Conservation (phyloP, 2,797 vertebrate species). For the Picus viridis region DNA sequence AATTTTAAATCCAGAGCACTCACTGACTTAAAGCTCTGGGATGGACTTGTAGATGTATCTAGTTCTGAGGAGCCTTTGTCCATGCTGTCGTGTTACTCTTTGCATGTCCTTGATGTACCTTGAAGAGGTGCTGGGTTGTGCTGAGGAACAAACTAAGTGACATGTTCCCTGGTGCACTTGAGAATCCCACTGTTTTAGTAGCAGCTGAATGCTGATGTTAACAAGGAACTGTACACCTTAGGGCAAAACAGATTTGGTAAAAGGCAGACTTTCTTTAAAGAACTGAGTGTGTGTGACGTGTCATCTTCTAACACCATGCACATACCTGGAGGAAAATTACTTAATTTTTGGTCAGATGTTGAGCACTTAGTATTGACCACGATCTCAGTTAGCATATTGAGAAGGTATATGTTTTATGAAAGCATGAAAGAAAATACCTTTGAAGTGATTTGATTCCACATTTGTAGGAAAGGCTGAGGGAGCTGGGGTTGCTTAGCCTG, state of each 20-base stretch:
- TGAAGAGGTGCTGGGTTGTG: neutral
- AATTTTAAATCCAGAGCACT: neutral
- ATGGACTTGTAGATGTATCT: neutral
- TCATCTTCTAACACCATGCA: neutral
- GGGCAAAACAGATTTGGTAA: neutral
- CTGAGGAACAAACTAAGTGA: neutral
- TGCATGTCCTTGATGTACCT: neutral
- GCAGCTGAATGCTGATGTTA: neutral
- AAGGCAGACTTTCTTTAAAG: neutral
- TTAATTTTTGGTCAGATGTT: neutral
- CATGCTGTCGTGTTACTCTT: rapidly evolving
- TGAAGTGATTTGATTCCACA: neutral
- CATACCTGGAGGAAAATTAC: neutral
- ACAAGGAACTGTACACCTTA: neutral
- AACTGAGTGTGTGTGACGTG: neutral
- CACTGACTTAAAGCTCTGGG: neutral
- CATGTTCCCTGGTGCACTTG: rapidly evolving
- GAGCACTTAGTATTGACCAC: neutral
- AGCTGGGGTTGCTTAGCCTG: too few relatives aligned
- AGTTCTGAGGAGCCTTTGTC: neutral
- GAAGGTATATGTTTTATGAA: neutral
- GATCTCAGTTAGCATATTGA: neutral
- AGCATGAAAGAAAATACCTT: neutral
- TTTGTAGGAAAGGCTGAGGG: too few relatives aligned
- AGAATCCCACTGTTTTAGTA: neutral